These are phyloP conservation scores for Sparus aurata DNA, from an alignment of 2,797 vertebrate species.

Conservation along the genomic window DNA sequence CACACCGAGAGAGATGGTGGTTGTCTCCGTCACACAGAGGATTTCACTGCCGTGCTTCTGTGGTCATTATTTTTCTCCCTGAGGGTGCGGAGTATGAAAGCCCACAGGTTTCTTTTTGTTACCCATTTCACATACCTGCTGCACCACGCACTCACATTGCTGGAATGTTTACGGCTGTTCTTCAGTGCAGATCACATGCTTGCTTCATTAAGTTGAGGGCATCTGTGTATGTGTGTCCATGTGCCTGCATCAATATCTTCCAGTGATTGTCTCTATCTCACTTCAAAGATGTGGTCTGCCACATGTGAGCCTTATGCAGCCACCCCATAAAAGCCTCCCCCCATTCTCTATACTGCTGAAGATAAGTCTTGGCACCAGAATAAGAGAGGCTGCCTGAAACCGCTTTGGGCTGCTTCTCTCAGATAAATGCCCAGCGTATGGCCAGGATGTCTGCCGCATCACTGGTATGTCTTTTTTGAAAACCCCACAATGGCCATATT, in stretches of 20 bases:
- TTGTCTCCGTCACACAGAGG: constrained; percentile 48
- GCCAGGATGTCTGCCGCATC: constrained; percentile 44
- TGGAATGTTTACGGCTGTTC: constrained; percentile 30
- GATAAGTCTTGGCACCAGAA: constrained; percentile 74
- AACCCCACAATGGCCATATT: constrained; percentile 28
- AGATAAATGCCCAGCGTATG: constrained; percentile 57
- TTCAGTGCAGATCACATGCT: constrained; percentile 47
- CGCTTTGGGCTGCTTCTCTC: constrained; percentile 61
- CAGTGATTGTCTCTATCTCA: constrained; percentile 60
- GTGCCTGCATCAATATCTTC: constrained; percentile 45
- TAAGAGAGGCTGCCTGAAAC: constrained; percentile 61
- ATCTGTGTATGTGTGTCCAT: constrained; percentile 22
- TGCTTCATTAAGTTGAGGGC: background rate
- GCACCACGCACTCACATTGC: constrained; percentile 41
- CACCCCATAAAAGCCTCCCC: constrained; percentile 44
- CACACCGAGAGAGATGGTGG: constrained; percentile 37
- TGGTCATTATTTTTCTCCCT: constrained; percentile 63
- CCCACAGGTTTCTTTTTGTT: constrained; percentile 55
- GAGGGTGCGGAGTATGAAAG: constrained; percentile 54
- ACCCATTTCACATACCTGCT: constrained; percentile 53
- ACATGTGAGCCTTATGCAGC: constrained; percentile 70
- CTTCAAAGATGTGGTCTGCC: constrained; percentile 68
- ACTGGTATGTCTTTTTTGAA: constrained; percentile 40
- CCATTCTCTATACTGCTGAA: constrained; percentile 41
- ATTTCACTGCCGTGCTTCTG: constrained; percentile 46